Conservation (phyloP, 2,888 invertebrate genomes). For the Trachelus troglodyta region DNA sequence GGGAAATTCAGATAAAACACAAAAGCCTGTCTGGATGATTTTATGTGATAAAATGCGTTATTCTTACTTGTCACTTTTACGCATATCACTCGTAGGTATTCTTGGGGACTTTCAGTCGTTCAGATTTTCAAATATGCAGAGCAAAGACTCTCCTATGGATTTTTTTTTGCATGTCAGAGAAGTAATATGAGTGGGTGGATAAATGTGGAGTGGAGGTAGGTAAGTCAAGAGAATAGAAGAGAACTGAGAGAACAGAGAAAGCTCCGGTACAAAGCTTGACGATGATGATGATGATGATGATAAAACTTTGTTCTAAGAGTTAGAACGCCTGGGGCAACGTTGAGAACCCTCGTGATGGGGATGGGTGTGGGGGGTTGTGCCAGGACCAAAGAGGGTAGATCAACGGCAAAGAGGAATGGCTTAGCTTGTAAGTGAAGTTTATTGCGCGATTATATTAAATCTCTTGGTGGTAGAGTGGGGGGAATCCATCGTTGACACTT, state of each 20-base stretch:
- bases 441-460: slow-evolving; percentile 61
- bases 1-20: not conserved
- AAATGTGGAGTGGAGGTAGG: slow-evolving; percentile 12
- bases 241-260: slow-evolving; percentile 29
- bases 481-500: not conserved
- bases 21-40: not conserved
- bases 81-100: not conserved
- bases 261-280: not conserved
- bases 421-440: slow-evolving; percentile 60
- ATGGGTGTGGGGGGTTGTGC: not conserved
- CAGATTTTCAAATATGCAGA: not conserved
- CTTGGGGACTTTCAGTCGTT: not conserved
- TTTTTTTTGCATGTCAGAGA: not conserved
- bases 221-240: slow-evolving; percentile 15
- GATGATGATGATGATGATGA: not conserved
- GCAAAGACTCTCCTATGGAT: not conserved
- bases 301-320: slow-evolving; percentile 11
- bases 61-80: not conserved
- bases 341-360: not conserved
- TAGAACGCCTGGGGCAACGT: slow-evolving; percentile 10
- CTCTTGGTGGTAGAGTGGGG: slow-evolving; percentile 38
- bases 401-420: slow-evolving; percentile 17
- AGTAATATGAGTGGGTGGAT: slow-evolving; percentile 3
- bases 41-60: not conserved
- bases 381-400: not conserved